Evolutionary conservation across 2,113 vertebrate species (phyloP).

Genomic region (Rhinichthys klamathensis): DNA sequence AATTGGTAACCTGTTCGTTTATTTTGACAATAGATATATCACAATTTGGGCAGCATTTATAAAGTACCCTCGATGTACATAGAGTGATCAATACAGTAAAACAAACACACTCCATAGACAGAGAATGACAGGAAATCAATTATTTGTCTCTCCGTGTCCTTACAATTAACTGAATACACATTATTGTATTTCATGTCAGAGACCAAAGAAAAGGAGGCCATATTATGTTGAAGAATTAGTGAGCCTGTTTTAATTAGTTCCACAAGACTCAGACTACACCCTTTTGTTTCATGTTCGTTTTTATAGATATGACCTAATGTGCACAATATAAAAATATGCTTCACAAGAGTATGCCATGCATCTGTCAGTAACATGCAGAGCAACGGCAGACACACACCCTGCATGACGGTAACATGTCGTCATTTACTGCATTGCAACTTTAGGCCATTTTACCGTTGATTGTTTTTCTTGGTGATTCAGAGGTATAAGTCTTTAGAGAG

Average conservation of each 20-base stretch:
- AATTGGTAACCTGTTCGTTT: neutral
- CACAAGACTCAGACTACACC: conserved; percentile 26
- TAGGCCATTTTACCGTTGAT: neutral
- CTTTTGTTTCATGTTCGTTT: conserved; percentile 28
- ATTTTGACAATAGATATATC: neutral
- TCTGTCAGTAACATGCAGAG: neutral
- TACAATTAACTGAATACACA: neutral
- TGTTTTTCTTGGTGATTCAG: conserved; percentile 11
- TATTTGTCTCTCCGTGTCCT: neutral
- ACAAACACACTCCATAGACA: neutral
- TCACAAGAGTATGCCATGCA: neutral
- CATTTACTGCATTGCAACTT: neutral
- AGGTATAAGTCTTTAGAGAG: conserved; percentile 7
- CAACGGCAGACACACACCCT: neutral
- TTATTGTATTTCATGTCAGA: neutral
- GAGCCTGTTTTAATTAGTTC: conserved; percentile 30
- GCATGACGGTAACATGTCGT: neutral
- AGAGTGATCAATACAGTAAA: neutral
- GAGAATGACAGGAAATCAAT: conserved; percentile 12
- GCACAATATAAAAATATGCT: conserved; percentile 17
- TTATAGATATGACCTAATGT: conserved; percentile 28
- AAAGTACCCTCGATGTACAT: neutral
- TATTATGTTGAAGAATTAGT: neutral
- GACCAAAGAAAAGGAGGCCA: neutral
- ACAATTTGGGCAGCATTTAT: neutral